These are phyloP conservation scores for Thunnus maccoyii DNA, from an alignment of 2,113 vertebrate species.

Conservation along the genomic window DNA sequence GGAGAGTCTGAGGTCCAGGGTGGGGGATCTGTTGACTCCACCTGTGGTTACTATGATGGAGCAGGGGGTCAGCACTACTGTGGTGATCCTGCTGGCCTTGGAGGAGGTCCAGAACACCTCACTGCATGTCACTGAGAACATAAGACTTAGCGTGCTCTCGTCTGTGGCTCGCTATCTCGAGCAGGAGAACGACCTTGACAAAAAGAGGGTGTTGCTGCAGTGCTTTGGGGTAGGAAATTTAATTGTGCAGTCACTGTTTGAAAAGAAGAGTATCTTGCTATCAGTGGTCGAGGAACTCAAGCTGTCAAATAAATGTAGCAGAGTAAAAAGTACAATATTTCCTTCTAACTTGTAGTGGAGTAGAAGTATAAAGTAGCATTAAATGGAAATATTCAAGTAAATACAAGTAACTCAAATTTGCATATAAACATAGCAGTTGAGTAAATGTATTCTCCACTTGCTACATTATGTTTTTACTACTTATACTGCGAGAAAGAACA, in stretches of 20 bases:
- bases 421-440: no score
- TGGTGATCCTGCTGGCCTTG: constrained; percentile 81
- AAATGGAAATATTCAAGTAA: no score
- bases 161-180: constrained; percentile 74
- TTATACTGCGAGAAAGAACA: background rate
- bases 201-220: constrained; percentile 85
- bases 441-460: no score
- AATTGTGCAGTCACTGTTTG: background rate
- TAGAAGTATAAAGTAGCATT: no score
- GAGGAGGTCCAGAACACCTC: constrained; percentile 81
- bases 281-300: background rate
- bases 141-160: constrained; percentile 70
- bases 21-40: constrained; percentile 63
- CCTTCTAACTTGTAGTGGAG: no score
- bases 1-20: constrained; percentile 72
- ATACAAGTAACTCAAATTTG: no score
- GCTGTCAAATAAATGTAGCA: no score
- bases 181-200: constrained; percentile 70
- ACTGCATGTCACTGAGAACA: constrained; percentile 74
- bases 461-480: no score
- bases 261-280: background rate
- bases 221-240: constrained; percentile 85
- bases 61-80: constrained; percentile 72
- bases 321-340: no score
- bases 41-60: constrained; percentile 63